Base-by-base conservation (phyloP, 1,140 invertebrate species). In the Paramacrobiotus metropolitanus region DNA sequence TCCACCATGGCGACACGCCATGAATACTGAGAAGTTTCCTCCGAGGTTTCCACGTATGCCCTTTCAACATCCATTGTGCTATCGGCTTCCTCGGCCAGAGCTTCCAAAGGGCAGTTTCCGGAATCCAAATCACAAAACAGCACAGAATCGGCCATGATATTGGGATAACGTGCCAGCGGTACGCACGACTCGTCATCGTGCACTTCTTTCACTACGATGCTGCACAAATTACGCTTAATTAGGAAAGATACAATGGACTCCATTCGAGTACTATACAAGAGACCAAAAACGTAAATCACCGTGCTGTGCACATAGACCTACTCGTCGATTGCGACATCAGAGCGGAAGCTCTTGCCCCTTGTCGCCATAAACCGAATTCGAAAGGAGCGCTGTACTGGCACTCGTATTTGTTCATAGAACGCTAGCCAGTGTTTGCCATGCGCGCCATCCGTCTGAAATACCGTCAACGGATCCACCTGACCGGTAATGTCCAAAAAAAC, bases 371-470 rank as follows among this genome's bases (percentile, higher is more conserved):
- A 55, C 48, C 48, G 15, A 9, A 55, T 15, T 24, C 48, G 15
- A 24, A 55, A 55, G 4, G 48, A 55, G 28, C 28, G 48, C 48
- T 55, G 48, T 28, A 55, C 48, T 28, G 48, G 15, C 28, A 55
- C 24, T 15, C 48, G 15, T 15, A 55, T 55, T 24, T 55, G 48
- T 55, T 55, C 48, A 24, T 55, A 28, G 48, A 55, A 15, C 15
- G 15, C 48, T 4, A 55, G 48, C 48, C 48, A 55, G 15, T 55
- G 15, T 55, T 55, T 55, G 48, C 48, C 48, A 55, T 55, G 48
- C 28, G 48, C 15, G 9, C 48, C 48, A 28, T 55, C 48, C 4
- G 48, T 55, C 48, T 55, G 48, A 24, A 55, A 55, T 4, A 55
- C 9, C 4, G 28, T 15, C 15, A 9, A 9, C 24, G 48, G 48